These are phyloP conservation scores for Hormaphis cornu DNA, from an alignment of 1,140 invertebrate species.

Conservation along the genomic window DNA sequence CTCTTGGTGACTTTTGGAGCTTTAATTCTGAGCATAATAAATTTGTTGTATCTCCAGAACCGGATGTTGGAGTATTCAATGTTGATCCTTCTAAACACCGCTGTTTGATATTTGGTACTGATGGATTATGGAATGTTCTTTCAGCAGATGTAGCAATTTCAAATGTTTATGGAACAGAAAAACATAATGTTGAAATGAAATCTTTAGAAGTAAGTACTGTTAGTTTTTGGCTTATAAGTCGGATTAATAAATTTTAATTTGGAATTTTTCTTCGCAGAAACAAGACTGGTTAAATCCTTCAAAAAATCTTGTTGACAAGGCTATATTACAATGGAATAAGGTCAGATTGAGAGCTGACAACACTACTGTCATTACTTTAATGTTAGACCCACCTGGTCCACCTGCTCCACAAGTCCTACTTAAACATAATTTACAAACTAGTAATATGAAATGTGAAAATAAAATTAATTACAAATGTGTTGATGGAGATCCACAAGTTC, in stretches of 20 bases:
- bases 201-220: slow-evolving; percentile 5
- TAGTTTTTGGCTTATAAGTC: slow-evolving; percentile 41
- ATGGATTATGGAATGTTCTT: slow-evolving; percentile 95
- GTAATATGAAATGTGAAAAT: slow-evolving; percentile 29
- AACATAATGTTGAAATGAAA: slow-evolving; percentile 56
- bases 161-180: slow-evolving; percentile 70
- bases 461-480: slow-evolving; percentile 18
- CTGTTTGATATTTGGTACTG: slow-evolving; percentile 90
- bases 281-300: slow-evolving; percentile 75
- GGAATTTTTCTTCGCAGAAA: slow-evolving; percentile 16
- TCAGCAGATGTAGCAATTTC: slow-evolving; percentile 71
- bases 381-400: slow-evolving; percentile 84
- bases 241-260: slow-evolving; percentile 38
- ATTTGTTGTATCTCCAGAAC: slow-evolving; percentile 95
- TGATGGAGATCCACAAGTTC: slow-evolving; percentile 24
- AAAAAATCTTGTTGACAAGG: slow-evolving; percentile 77
- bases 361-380: slow-evolving; percentile 84
- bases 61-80: slow-evolving; percentile 79
- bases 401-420: slow-evolving; percentile 42
- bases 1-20: slow-evolving; percentile 91
- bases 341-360: slow-evolving; percentile 86
- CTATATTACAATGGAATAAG: slow-evolving; percentile 66
- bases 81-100: slow-evolving; percentile 69
- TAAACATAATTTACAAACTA: slow-evolving; percentile 22
- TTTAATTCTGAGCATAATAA: slow-evolving; percentile 80